phyloP scores from a whole-genome alignment of 2,113 vertebrate species.

The Odobenus rosmarus region DNA sequence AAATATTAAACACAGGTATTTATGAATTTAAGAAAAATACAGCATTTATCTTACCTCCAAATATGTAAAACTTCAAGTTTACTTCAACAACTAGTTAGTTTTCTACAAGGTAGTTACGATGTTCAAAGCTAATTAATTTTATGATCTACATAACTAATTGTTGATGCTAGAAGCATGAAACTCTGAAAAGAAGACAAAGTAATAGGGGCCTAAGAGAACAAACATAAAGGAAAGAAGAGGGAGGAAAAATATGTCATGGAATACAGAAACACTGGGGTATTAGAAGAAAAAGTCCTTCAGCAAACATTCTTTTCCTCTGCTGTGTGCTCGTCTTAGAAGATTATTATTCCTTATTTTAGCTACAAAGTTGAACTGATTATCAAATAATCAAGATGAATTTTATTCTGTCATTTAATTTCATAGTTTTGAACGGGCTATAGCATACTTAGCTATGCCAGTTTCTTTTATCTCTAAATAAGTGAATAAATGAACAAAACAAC shows the following conservation, averaged over 20 bases:
- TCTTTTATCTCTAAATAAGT: not conserved
- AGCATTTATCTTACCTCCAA: not conserved
- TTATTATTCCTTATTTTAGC: not conserved
- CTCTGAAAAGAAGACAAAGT: not conserved
- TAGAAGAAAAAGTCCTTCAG: not conserved
- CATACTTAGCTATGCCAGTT: not conserved
- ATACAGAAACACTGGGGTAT: not conserved
- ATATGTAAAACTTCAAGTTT: not conserved
- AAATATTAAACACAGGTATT: not conserved
- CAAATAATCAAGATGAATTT: not conserved
- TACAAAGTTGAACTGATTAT: not conserved
- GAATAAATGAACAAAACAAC: not conserved
- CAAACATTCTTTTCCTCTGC: not conserved
- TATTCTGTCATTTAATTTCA: not conserved
- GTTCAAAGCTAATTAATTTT: constrained; percentile 27
- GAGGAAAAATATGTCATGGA: not conserved
- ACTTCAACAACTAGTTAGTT: not conserved
- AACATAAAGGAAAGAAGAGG: not conserved
- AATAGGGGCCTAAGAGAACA: not conserved
- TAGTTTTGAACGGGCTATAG: not conserved
- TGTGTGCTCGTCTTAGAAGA: not conserved
- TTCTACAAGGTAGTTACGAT: not conserved
- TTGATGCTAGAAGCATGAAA: not conserved
- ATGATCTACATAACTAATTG: not conserved
- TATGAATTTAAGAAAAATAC: not conserved